Conservation (phyloP, 1,140 invertebrate species). For the Drosophila arizonae region DNA sequence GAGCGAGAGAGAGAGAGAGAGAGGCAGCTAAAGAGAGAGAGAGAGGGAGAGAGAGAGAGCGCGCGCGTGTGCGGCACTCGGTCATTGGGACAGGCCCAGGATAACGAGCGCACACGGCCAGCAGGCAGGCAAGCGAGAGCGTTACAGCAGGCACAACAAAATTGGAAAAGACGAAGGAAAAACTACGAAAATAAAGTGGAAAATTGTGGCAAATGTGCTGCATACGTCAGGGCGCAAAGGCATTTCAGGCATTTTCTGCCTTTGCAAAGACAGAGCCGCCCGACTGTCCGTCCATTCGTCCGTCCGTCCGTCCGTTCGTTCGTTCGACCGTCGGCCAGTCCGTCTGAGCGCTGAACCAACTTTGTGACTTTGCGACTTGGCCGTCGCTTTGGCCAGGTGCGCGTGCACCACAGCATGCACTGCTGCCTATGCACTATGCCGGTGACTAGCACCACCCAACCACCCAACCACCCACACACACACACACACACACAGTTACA, state of each 20-base stretch:
- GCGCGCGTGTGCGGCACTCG: slow-evolving; percentile 45
- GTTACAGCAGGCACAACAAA: slow-evolving; percentile 5
- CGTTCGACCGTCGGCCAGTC: no score
- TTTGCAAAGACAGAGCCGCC: slow-evolving; percentile 23
- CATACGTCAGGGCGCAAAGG: slow-evolving; percentile 45
- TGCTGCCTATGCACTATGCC: slow-evolving; percentile 7
- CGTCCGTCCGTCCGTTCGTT: no score
- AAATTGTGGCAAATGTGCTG: slow-evolving; percentile 26
- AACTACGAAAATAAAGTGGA: slow-evolving; percentile 3
- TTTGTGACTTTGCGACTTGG: slow-evolving; percentile 16
- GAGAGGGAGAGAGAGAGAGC: not conserved
- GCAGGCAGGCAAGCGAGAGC: not conserved
- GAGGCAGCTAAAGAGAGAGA: not conserved
- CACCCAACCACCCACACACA: not conserved
- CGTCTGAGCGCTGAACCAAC: not conserved
- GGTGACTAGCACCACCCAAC: not conserved
- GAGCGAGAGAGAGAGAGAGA: not conserved
- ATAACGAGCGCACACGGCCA: slow-evolving; percentile 18
- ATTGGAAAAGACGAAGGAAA: not conserved
- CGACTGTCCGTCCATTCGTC: not conserved
- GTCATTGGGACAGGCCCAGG: slow-evolving; percentile 75
- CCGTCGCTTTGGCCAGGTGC: slow-evolving; percentile 12
- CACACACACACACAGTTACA: not conserved
- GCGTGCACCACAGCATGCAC: slow-evolving; percentile 13
- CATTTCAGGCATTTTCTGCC: slow-evolving; percentile 20